Base-by-base conservation (phyloP, 2,888 invertebrate species). In the Parochlus steinenii region DNA sequence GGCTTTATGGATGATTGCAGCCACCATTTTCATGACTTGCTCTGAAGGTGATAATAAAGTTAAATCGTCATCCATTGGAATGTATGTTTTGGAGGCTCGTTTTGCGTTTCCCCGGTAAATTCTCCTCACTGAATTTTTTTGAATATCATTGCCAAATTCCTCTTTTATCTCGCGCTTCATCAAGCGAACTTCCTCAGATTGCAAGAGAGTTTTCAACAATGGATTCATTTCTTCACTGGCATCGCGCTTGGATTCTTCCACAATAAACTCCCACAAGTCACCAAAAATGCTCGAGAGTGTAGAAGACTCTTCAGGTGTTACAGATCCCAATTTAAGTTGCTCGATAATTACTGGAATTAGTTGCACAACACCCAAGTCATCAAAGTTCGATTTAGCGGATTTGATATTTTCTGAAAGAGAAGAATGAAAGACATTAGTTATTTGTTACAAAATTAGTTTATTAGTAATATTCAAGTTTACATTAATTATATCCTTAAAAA, bases 261-360 rank as follows among this genome's bases (percentile, higher is more conserved):
- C 27, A 10, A 43, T 40, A 2, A 43, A 23, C 6, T 24, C 11
- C 43, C 43, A 43, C 5, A 43, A 14, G 32, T 39, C 34, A 8
- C 43, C 43, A 19, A 38, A 43, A n/a, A 43, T 37, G 19, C 37
- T 25, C 11, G 41, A 37, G 7, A 43, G 14, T 10, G 32, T 4
- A 7, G n/a, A 12, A 27, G 31, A 25, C 16, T 43, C 43, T n/a
- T 31, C 31, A 6, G 11, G 19, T 3, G 32, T 30, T 12, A 43
- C 23, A 17, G 33, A 14, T 5, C 32, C 33, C 7, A 12, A 10
- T 26, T 36, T 28, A n/a, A 33, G 37, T 17, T 41, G 38, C 7
- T 36, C 38, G 22, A 41, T 38, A 3, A 43, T 38, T 1, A 33
- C 17, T 16, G 43, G 43, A 16, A 43, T 43, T 6, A 43, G 12